Conservation (phyloP, 2,888 invertebrate genomes). For the Flexamia atlantica region DNA sequence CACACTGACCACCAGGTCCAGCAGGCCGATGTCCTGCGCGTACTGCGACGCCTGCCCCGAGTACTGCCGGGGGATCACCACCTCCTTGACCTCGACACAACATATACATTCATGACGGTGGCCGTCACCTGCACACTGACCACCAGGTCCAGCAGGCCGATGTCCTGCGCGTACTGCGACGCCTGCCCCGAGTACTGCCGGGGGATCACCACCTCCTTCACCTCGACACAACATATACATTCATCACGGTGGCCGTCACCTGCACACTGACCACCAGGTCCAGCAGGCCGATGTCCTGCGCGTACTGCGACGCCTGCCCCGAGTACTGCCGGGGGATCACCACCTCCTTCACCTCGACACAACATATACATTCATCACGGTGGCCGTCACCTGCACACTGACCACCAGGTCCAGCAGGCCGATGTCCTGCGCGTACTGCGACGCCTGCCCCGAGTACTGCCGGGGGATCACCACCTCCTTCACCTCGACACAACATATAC, state of each 20-base stretch:
- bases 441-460: background rate
- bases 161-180: conserved; percentile 2
- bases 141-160: conserved; percentile 17
- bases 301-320: background rate
- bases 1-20: conserved; percentile 23
- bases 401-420: conserved; percentile 9
- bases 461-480: conserved; percentile 20
- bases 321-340: conserved; percentile 1
- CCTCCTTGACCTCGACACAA: conserved; percentile 35
- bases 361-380: conserved; percentile 38
- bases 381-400: conserved; percentile 18
- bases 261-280: conserved; percentile 23
- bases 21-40: conserved; percentile 19
- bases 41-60: background rate
- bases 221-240: conserved; percentile 38
- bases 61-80: conserved; percentile 7
- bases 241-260: conserved; percentile 19
- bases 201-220: conserved; percentile 22
- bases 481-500: conserved; percentile 34
- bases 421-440: conserved; percentile 14
- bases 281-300: conserved; percentile 22
- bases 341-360: conserved; percentile 32
- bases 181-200: background rate
- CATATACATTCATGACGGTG: conserved; percentile 37
- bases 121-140: conserved; percentile 12